Base-by-base conservation (phyloP, 2,888 invertebrate species). In the Plagiodera versicolora region DNA sequence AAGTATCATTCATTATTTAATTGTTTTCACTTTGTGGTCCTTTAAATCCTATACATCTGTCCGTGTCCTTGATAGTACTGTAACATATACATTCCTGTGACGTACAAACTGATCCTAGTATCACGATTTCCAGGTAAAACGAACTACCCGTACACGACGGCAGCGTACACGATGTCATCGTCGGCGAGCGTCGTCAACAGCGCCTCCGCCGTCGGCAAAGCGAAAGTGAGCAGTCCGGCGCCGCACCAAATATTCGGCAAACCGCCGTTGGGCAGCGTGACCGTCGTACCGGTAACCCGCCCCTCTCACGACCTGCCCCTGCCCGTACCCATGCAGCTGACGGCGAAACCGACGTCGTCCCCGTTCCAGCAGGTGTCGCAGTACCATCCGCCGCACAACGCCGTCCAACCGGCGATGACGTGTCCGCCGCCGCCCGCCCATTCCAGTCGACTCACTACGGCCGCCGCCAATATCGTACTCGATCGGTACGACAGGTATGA, bases 211-310 rank as follows among this genome's bases (percentile, higher is more conserved):
- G n/a, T n/a, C n/a, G 81, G 81, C 46, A 87, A 86, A 72, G 86
- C 86, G 16, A 88, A 89, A 80, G 90, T 90, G 48, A 90, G 89
- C 72, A 89, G 89, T 75, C 91, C 91, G 0, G 90, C 90, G 58
- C 90, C 91, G 48, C 88, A 87, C 54, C 88, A 87, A 53, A 87
- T 90, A 63, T 90, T 90, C 76, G 89, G 89, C 50, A 90, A 89
- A 64, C 82, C 83, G 3, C 81, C 81, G 35, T 83, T 85, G 44
- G 86, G 86, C 5, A 55, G 56, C 35, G 83, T 83, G 64, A 80
- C 84, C 44, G 84, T 85, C 5, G 84, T 84, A 32, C 85, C 86
- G 17, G 81, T 84, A 2, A 81, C 82, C 67, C 79, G 83, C 18
- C 76, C 81, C 14, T 75, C 81, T 35, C 80, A 80, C 65, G 81